phyloP scores from a whole-genome alignment of 2,113 vertebrate genomes.

The Lipotes vexillifer region DNA sequence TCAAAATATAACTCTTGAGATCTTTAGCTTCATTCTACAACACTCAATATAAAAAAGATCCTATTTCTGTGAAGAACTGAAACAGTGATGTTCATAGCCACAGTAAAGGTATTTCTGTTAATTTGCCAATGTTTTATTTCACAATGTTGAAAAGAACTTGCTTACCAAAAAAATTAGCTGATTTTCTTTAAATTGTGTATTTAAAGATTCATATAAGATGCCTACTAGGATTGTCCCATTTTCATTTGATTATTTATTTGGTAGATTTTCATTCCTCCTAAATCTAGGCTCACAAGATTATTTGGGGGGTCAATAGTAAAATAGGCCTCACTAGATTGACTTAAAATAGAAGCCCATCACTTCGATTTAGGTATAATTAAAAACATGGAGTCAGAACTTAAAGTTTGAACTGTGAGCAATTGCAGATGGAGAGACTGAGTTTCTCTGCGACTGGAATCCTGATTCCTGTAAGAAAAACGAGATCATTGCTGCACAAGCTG shows the following conservation, averaged over 20 bases:
- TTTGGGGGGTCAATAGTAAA: background rate
- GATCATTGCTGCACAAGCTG: background rate
- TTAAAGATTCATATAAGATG: background rate
- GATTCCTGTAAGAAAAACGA: background rate
- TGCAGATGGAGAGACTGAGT: background rate
- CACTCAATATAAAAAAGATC: background rate
- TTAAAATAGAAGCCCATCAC: background rate
- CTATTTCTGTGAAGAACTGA: background rate
- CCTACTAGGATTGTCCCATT: background rate
- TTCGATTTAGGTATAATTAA: background rate
- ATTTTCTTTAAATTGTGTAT: background rate
- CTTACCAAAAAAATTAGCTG: background rate
- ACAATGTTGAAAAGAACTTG: background rate
- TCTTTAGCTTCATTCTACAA: background rate
- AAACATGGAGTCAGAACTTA: background rate
- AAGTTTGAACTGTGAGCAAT: background rate
- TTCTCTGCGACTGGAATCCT: background rate
- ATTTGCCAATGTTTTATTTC: background rate
- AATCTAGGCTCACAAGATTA: background rate
- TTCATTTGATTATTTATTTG: constrained; percentile 4
- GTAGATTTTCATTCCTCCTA: background rate
- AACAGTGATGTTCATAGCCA: background rate
- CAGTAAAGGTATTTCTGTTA: background rate
- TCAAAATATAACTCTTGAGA: constrained; percentile 2
- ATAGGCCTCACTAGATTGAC: background rate